Evolutionary conservation across 2,113 vertebrate species (phyloP).

Genomic region (Scopus umbretta): DNA sequence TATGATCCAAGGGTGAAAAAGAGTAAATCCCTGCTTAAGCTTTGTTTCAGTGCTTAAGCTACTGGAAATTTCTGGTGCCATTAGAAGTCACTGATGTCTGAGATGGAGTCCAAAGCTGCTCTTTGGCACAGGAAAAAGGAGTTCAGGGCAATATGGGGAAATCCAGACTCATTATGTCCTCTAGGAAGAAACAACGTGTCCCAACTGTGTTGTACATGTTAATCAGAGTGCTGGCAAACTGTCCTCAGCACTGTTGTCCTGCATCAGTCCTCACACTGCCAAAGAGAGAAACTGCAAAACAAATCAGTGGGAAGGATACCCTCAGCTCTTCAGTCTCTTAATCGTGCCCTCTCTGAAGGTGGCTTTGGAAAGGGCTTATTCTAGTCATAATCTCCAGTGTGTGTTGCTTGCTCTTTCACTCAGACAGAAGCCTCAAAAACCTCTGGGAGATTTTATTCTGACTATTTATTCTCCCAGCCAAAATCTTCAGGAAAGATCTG

Average conservation of each 20-base stretch:
- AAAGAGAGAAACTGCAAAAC: neutral
- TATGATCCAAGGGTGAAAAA: constrained; percentile 39
- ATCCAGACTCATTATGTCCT: neutral
- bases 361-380: neutral
- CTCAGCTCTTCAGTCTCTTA: neutral
- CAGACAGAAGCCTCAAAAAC: neutral
- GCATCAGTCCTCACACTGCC: neutral
- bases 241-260: neutral
- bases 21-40: constrained; percentile 32
- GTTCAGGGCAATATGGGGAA: constrained; percentile 19
- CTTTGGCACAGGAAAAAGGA: neutral
- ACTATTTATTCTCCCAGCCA: neutral
- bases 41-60: constrained; percentile 31
- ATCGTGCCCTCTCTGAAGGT: neutral
- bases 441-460: neutral
- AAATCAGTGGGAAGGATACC: neutral
- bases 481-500: neutral
- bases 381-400: neutral
- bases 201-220: neutral
- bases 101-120: constrained; percentile 30
- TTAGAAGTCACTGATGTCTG: constrained; percentile 19
- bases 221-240: neutral
- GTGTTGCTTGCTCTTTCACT: neutral
- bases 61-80: constrained; percentile 34
- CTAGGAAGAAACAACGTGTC: constrained; percentile 22